Evolutionary conservation across 2,113 vertebrate species (phyloP).

Genomic region (cat (Felis catus)): F.catus_Fca126_mat1.0 CM031414.1:137626001-137626500

Average conservation of each 20-base stretch:
- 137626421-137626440: background rate
- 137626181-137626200: too few species aligned
- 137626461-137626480: background rate
- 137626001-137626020: background rate
- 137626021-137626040: too few species aligned
- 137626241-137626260: background rate
- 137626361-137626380: background rate
- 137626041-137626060: too few species aligned
- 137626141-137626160: too few species aligned
- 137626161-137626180: too few species aligned
- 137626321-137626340: background rate
- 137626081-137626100: too few species aligned
- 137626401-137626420: background rate
- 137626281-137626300: background rate
- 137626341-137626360: background rate
- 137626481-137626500: rapidly evolving
- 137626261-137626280: background rate
- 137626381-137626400: background rate
- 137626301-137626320: background rate
- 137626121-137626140: too few species aligned
- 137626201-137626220: too few species aligned
- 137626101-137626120: too few species aligned
- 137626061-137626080: too few species aligned
- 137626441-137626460: background rate
- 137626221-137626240: too few species aligned